Evolutionary conservation across 2,113 vertebrate species (phyloP).

Genomic region (Ploceus nigricollis): DNA sequence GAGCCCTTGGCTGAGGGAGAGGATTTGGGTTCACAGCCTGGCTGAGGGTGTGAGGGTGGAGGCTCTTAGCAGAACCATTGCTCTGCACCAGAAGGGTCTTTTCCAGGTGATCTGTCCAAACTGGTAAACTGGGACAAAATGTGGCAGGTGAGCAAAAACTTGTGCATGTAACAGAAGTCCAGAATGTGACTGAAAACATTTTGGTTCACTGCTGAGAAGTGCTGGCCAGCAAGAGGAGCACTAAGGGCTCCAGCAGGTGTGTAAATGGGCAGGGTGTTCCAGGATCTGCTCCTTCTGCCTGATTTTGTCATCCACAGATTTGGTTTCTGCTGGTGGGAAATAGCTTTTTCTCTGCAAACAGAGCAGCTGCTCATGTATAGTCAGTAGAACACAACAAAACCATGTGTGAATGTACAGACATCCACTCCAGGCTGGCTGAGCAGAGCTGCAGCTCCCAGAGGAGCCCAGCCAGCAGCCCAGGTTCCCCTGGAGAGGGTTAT

Average conservation of each 20-base stretch:
- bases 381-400: not conserved
- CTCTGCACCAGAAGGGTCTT: not conserved
- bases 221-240: not conserved
- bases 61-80: not conserved
- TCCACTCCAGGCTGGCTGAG: not conserved
- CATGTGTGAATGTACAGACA: rapidly evolving
- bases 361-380: not conserved
- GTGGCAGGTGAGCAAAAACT: not conserved
- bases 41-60: not conserved
- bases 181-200: not conserved
- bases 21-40: not conserved
- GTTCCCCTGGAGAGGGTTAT: not conserved
- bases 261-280: rapidly evolving
- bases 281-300: not conserved
- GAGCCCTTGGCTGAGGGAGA: not conserved
- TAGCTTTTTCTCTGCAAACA: not conserved
- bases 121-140: not conserved
- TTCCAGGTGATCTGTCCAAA: not conserved
- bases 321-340: not conserved
- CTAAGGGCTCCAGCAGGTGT: not conserved
- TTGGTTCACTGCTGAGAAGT: not conserved
- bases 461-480: not conserved
- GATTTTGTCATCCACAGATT: not conserved
- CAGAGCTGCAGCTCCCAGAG: not conserved
- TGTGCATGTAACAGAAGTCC: not conserved